A percentile compares a stretch with the other conserved stretches of the same genome.
Conservation (phyloP, 2,797 vertebrate species). For the Cossypha niveicapilla region DNA sequence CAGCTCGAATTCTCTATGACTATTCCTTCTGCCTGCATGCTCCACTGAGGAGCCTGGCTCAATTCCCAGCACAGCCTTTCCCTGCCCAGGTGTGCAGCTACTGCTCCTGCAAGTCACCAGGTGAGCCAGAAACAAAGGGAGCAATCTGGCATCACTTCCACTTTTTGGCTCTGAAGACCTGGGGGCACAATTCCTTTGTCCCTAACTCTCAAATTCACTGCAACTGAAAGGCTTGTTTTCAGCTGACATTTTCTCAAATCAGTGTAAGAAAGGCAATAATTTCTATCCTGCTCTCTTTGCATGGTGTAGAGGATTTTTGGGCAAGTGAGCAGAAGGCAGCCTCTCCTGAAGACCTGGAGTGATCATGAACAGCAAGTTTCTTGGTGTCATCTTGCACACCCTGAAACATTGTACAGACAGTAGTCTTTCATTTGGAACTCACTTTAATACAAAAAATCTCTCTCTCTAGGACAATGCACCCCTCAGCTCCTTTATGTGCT, state of each 20-base stretch:
- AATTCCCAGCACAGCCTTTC: background rate
- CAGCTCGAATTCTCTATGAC: background rate
- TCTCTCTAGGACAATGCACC: background rate
- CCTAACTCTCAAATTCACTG: background rate
- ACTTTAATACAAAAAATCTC: background rate
- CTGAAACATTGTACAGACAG: background rate
- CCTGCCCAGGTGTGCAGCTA: background rate
- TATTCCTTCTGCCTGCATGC: background rate
- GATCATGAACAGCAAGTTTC: background rate
- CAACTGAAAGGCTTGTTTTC: background rate
- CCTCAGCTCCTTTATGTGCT: background rate
- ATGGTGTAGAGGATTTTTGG: fast-evolving
- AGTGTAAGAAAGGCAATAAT: background rate
- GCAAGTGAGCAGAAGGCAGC: background rate
- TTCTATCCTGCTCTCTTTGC: background rate
- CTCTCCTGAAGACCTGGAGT: background rate
- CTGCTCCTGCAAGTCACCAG: background rate
- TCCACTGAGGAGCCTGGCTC: background rate
- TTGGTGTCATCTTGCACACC: background rate
- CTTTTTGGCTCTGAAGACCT: background rate
- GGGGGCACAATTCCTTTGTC: background rate
- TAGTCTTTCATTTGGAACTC: background rate
- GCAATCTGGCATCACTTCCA: background rate
- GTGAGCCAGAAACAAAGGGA: background rate
- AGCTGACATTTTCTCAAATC: background rate